Base-by-base conservation (phyloP, 2,888 invertebrate genomes). In the Mesoligia furuncula region DNA sequence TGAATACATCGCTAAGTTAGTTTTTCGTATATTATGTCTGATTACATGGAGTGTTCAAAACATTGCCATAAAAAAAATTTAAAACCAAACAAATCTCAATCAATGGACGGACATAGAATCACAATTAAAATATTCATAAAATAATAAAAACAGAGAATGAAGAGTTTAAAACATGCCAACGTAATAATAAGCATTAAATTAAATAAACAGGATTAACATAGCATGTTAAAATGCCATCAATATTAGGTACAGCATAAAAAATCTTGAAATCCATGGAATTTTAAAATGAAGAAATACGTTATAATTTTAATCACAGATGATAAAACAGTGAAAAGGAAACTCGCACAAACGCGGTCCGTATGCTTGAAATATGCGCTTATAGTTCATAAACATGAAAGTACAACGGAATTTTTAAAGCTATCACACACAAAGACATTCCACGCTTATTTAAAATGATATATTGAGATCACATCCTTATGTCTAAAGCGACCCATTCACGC, bases 381-480 rank as follows among this genome's bases (percentile, higher is more conserved):
- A 78, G 57, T 74, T 79, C 66, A 77, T 73, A 62, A 67, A 24
- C 45, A 66, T 31, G 65, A 79, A 79, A 78, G 24, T 68, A 71
- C 59, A 82, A 70, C 73, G 79, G 73, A 71, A 79, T 67, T 61
- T 81, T 85, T 89, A 90, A 91, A 91, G 89, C 91, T 90, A 88
- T 79, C 73, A 87, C 88, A 85, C 79, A 81, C 69, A 85, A 72
- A 84, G 59, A 83, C 67, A 84, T 74, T 74, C 77, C 80, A 85
- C 77, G 73, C 77, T 84, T 80, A 86, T 79, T 87, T 89, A 88
- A 88, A 89, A 88, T 87, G 90, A 92, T 90, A 92, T 90, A 93
- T 86, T 95, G 95, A 95, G 95, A 95, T 95, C 95, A 94, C 91
- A 90, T 91, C 85, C 91, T 91, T 92, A 92, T 69, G 67, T 78